phyloP scores from a whole-genome alignment of 2,113 vertebrate genomes.

The Pluvialis apricaria region DNA sequence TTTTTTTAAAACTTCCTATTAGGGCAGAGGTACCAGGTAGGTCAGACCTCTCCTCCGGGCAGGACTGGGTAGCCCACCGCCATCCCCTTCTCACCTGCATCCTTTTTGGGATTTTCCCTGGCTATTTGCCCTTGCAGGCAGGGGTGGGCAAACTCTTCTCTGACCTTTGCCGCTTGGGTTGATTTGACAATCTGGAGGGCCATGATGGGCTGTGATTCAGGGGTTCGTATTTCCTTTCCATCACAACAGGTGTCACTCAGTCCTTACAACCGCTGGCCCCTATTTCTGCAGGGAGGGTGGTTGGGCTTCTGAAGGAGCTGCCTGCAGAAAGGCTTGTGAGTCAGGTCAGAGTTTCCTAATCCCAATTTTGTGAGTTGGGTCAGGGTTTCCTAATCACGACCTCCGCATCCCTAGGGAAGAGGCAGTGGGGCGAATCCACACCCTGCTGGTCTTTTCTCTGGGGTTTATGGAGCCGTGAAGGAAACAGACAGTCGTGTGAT shows the following conservation, averaged over 20 bases:
- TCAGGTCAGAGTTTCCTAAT: neutral
- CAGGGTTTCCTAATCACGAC: neutral
- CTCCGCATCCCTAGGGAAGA: neutral
- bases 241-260: neutral
- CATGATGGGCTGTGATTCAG: neutral
- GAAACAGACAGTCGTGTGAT: neutral
- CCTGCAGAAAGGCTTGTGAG: neutral
- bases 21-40: neutral
- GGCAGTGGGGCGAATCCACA: neutral
- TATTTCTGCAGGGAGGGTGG: neutral
- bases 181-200: neutral
- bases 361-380: neutral
- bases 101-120: neutral
- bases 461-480: neutral
- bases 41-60: neutral
- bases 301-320: neutral
- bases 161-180: neutral
- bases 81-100: neutral
- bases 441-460: neutral
- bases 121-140: neutral
- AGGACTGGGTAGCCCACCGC: neutral
- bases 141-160: neutral
- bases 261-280: neutral
- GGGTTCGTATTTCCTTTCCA: neutral
- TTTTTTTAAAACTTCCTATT: neutral